Conservation (phyloP, 2,113 vertebrate genomes). For the Shinisaurus crocodilurus region DNA sequence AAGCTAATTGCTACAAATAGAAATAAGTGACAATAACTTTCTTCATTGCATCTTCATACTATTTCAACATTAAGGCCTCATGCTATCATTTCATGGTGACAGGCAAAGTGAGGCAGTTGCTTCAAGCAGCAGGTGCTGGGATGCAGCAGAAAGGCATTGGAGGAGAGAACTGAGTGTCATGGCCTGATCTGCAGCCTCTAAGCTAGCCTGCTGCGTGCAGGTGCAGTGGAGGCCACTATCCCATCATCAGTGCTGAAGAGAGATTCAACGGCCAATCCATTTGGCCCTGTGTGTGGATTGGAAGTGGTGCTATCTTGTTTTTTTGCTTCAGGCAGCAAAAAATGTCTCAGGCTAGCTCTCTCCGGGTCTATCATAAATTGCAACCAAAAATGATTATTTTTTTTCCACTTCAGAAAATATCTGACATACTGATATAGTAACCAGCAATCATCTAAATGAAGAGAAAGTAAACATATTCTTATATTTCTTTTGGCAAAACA, state of each 20-base stretch:
- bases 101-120: neutral
- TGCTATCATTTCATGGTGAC: constrained; percentile 58
- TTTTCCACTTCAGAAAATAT: constrained; percentile 70
- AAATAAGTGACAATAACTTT: constrained; percentile 36
- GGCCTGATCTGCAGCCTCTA: too few relatives aligned
- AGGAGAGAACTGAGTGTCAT: too few relatives aligned
- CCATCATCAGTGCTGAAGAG: too few relatives aligned
- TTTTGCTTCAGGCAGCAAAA: too few relatives aligned
- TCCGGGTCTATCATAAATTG: constrained; percentile 34
- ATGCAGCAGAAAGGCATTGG: too few relatives aligned
- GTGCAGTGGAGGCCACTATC: too few relatives aligned
- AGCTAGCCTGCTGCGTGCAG: too few relatives aligned
- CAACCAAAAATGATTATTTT: constrained; percentile 62
- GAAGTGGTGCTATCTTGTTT: too few relatives aligned
- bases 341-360: too few relatives aligned
- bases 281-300: too few relatives aligned
- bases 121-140: too few relatives aligned
- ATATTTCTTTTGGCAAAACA: constrained; percentile 46
- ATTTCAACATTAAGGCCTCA: constrained; percentile 64
- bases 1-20: constrained; percentile 4
- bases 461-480: constrained; percentile 58
- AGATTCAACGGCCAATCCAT: too few relatives aligned
- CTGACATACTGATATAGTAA: constrained; percentile 65
- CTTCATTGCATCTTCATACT: constrained; percentile 49
- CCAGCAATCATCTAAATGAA: constrained; percentile 60